Percentiles rank a stretch among this genome's conserved stretches.
Conservation (phyloP, 2,797 vertebrate species). For the Mormyrus proboscirostris region DNA sequence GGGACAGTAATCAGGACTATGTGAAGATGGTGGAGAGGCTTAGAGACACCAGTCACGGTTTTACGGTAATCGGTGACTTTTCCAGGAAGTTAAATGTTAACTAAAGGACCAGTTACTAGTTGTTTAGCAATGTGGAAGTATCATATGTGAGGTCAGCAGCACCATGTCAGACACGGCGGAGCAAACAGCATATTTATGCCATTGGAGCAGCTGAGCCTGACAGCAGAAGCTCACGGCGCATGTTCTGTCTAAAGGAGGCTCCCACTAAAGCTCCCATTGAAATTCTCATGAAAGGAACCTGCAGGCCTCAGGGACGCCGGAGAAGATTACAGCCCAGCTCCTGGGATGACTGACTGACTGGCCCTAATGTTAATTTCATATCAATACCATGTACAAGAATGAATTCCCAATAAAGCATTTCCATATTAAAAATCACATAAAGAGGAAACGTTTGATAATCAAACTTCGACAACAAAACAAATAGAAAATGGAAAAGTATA, state of each 20-base stretch:
- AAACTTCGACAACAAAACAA: not conserved
- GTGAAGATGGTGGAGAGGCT: not conserved
- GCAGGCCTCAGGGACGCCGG: not conserved
- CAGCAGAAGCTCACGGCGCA: too few species aligned
- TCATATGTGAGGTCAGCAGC: not conserved
- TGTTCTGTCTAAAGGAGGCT: not conserved
- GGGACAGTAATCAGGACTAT: not conserved
- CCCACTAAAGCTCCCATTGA: not conserved
- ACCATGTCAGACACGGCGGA: not conserved
- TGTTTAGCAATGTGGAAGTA: not conserved
- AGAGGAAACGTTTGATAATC: not conserved
- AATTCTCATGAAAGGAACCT: not conserved
- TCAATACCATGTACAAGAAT: not conserved
- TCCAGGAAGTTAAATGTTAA: not conserved
- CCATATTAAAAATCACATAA: not conserved
- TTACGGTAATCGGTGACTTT: not conserved
- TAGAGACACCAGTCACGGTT: not conserved
- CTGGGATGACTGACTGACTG: not conserved
- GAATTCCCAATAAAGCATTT: not conserved
- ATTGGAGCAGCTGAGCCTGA: not conserved
- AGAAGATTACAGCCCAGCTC: not conserved
- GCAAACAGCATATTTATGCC: not conserved
- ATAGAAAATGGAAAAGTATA: not conserved
- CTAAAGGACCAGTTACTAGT: not conserved
- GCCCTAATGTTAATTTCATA: not conserved